Evolutionary conservation across 2,797 vertebrate genomes (phyloP).

Genomic region (Rhyacichthys aspro): DNA sequence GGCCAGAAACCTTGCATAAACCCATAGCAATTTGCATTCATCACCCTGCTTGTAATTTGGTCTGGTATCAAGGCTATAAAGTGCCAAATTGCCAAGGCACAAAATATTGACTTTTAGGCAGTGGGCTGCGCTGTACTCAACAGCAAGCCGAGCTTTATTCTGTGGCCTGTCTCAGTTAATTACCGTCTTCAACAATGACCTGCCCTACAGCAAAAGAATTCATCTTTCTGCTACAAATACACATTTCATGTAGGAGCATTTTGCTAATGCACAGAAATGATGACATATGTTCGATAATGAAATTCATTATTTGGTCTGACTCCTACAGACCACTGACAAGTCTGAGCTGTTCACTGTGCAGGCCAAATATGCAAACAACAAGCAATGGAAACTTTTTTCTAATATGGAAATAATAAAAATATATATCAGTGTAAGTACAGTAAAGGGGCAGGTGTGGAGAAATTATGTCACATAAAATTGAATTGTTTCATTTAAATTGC

Average conservation of each 20-base stretch:
- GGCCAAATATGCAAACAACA: no score
- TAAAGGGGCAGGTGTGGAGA: no score
- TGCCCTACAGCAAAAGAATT: conserved; percentile 1
- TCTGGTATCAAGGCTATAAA: background rate
- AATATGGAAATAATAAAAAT: no score
- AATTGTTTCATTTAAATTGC: no score
- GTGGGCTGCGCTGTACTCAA: background rate
- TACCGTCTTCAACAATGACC: background rate
- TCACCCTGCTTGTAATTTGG: background rate
- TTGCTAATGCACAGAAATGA: no score
- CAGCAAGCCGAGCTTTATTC: background rate
- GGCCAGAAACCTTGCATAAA: background rate
- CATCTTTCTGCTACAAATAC: background rate
- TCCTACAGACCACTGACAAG: no score
- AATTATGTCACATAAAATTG: no score
- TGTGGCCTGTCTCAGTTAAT: conserved; percentile 5
- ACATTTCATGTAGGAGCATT: background rate
- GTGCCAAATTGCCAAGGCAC: conserved; percentile 1
- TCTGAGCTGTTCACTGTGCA: no score
- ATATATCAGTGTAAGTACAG: no score
- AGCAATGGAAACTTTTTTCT: no score
- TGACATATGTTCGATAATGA: no score
- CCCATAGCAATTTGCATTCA: background rate
- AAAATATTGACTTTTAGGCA: conserved; percentile 1
- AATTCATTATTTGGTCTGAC: no score